Base-by-base conservation (phyloP, 92 coral and sea anemone genomes). In the Epizoanthus illoricatus region DNA sequence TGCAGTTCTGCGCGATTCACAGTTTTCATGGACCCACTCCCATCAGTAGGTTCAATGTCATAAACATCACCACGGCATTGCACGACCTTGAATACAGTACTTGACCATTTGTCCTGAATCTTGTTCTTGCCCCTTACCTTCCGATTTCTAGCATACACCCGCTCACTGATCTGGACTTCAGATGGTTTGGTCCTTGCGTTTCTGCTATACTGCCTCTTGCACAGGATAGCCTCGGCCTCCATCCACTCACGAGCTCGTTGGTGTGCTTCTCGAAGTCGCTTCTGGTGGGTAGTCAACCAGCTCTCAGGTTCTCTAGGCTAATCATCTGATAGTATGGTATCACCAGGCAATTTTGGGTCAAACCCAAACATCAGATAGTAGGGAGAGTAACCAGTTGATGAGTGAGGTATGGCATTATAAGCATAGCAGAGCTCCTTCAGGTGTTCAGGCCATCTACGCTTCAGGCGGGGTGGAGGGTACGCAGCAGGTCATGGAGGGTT, bases 371-470 rank as follows among this genome's bases (percentile, higher is more conserved):
- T 84, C 49, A 86, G 85, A 62, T 91, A 85, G 80, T 75, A 88
- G 10, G 89, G 94, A 5, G 85, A 69, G 47, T 90, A 90, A 4
- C 94, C 94, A 33, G 91, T 90, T 11, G 88, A 61, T 4, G 89
- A 28, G 79, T 88, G 94, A 7, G 90, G 94, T 33, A 86, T 90
- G 20, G 87, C 84, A 71, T 90, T 88, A 84, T 90, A 90, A 3
- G 94, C 91, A 76, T 90, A 88, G 16, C 84, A 81, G 42, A 90
- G 76, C 61, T 90, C 94, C 33, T 65, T 76, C 17, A 90, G 86
- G 83, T 90, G 89, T 39, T 90, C 87, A 19, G 91, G 85, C 94
- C 94, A 90, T 59, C 88, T 74, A 73, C 80, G 52, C 83, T 85
- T 81, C 75, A 65, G 73, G 54, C 71, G 55, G 4, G 78, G 65